Evolutionary conservation across 2,888 invertebrate genomes (phyloP), one percentile per base, ranked within the genome.

Genomic region (Eupithecia centaureata): DNA sequence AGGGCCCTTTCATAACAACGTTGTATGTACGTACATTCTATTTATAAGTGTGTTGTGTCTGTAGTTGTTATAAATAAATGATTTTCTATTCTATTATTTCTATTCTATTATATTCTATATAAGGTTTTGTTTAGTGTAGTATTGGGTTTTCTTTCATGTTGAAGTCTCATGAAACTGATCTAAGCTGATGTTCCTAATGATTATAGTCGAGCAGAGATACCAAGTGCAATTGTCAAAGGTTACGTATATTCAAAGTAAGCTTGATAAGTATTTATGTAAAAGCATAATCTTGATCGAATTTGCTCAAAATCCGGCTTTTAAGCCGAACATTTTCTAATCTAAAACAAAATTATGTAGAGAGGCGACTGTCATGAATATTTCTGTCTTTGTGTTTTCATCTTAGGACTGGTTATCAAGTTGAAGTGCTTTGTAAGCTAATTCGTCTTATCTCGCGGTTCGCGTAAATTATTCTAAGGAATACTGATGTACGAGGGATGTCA

Each of bases 361-460:
- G n/a, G n/a, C 54, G 22, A 35, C 58, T 61, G 58, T 68, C 58
- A 65, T 62, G 68, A 68, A 68, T 68, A 65, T 65, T 68, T 32
- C 47, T 58, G 64, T 12, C 64, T 65, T 65, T 54, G 64, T 38
- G 58, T 27, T 22, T 42, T 47, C 47, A 1, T 47, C 18, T 56
- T 25, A 54, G n/a, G 4, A 30, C 32, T 65, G 68, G 68, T 62
- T 65, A 65, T 65, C 64, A 28, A 33, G 42, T 38, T 4, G 54
- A 58, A 68, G 68, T 61, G 57, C 64, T 62, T 68, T 61, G 58
- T 65, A 58, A 30, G 64, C 61, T 68, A 65, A 68, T 68, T 65
- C 64, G 18, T 13, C 61, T 68, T 65, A 68, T 68, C 68, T 64
- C 38, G 61, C 22, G 27, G 52, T 58, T 61, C 61, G 61, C 32